Evolutionary conservation across 2,797 vertebrate species (phyloP).

Genomic region (Sebastes ruberrimus): DNA sequence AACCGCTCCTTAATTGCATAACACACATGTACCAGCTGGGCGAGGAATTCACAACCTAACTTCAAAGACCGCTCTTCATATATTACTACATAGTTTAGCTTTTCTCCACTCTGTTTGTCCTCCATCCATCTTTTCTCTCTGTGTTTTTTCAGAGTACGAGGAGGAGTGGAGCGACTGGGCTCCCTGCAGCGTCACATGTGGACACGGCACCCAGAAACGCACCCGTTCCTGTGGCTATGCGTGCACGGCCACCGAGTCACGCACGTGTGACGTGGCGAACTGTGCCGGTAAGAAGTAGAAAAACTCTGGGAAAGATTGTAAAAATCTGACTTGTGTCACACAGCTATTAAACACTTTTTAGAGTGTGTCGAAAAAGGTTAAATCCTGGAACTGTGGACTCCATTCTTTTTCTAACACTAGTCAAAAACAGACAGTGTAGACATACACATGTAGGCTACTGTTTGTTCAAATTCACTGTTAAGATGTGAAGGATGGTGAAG

Average conservation of each 20-base stretch:
- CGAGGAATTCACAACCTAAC: slow-evolving; percentile 61
- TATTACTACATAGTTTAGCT: slow-evolving; percentile 10
- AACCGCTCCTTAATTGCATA: no score
- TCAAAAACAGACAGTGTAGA: no score
- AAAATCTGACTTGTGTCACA: not conserved
- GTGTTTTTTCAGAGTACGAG: slow-evolving; percentile 63
- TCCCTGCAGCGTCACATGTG: slow-evolving; percentile 87
- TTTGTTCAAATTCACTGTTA: no score
- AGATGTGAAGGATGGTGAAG: no score
- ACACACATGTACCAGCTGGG: slow-evolving; percentile 11
- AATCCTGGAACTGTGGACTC: no score
- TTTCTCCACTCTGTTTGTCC: not conserved
- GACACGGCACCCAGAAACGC: slow-evolving; percentile 89
- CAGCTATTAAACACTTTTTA: not conserved
- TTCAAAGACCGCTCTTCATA: slow-evolving; percentile 47
- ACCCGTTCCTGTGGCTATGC: slow-evolving; percentile 90
- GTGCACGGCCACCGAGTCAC: slow-evolving; percentile 89
- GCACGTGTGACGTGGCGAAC: slow-evolving; percentile 86
- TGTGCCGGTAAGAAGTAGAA: slow-evolving; percentile 82
- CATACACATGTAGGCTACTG: no score
- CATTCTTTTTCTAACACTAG: no score
- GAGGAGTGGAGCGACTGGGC: slow-evolving; percentile 92
- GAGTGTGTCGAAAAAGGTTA: no score
- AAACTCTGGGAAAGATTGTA: not conserved
- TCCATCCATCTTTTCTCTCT: not conserved